Evolutionary conservation across 2,797 vertebrate genomes (phyloP), one percentile per base, ranked within the genome.

Genomic region (Tadarida brasiliensis): DNA sequence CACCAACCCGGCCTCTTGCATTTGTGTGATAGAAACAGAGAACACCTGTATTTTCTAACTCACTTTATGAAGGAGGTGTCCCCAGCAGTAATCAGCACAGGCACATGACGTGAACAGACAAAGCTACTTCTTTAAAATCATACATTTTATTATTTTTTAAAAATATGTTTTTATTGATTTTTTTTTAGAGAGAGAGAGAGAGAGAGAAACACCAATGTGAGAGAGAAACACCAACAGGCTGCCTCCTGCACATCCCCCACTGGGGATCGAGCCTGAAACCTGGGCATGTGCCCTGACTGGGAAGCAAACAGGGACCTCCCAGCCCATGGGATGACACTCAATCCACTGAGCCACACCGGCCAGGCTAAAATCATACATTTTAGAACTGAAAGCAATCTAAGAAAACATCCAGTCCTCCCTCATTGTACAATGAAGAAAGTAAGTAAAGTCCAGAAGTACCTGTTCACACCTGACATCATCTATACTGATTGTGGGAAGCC

Each of bases 1-100:
- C 67, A 51, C 54, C 26, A 92, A 89, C 71, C 90, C 81, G 78
- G 83, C 87, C 51, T 87, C 90, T 84, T 85, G 54, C 17, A 57
- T 90, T 92, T 78, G n/a, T 94, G 76, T 2, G 56, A 54, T 39
- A 74, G 83, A 96, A 94, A 73, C 22, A 5, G 26, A 92, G 80
- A 97, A 22, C 81, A 59, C 81, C 17, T 24, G 59, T 28, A 44
- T 92, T 82, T 93, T 89, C 94, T 82, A 83, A 35, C 59, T 0
- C 1, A 17, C 71, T 70, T 76, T 33, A 7, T 73, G 54, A 78
- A 90, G 59, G 35, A 84, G 54, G 67, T 11, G n/a, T 86, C 26
- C 49, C 68, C 7, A 5, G 71, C 30, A 87, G 44, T 70, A 63
- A 61, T 76, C 68, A 81, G 22, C 22, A 12, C 14, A 71, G 47